Base-by-base conservation (phyloP, 2,113 vertebrate species). In the Forbesichthys papilliferus region DNA sequence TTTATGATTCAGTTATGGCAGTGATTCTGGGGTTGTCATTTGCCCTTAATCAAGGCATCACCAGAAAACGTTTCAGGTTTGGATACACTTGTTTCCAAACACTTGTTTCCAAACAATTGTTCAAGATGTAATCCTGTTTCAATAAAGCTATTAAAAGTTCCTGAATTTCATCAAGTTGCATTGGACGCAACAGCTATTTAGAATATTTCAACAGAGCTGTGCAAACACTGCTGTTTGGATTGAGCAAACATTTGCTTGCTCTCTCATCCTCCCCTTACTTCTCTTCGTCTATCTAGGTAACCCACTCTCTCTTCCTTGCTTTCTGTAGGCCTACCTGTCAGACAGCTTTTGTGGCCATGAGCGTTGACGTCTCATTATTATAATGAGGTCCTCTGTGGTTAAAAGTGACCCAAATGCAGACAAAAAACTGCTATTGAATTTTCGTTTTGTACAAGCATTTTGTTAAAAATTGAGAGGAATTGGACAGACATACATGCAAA, bases 241-340 rank as follows among this genome's bases (percentile, higher is more conserved):
- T 48, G 65, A 82, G 78, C 81, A 84, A 88, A 87, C 68, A 88
- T 88, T 86, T 78, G 55, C 81, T 54, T 67, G 34, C 63, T 66
- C 66, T 36, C 20, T 0, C 59, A 68, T 12, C 36, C 73, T 52
- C 69, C 53, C 18, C 56, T 13, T 18, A 48, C 46, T 46, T 72
- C 49, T 59, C 18, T 42, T 1, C 4, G 55, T 55, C 68, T 48
- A 13, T 68, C 9, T 60, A 68, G 48, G n/a, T 27, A 7, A 10
- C 47, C 20, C 48, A 16, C 61, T 49, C 48, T 20, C 61, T 60
- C 34, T 20, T 18, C 20, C 33, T 36, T 9, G 12, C 8, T 42
- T 34, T 48, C 55, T 56, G n/a, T 18, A 3, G 48, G 48, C 18
- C 53, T 55, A 68, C 69, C 55, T 55, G 74, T 75, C 73, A 18